phyloP scores from a whole-genome alignment of 1,140 invertebrate genomes.

The Daktulosphaira vitifoliae region DNA sequence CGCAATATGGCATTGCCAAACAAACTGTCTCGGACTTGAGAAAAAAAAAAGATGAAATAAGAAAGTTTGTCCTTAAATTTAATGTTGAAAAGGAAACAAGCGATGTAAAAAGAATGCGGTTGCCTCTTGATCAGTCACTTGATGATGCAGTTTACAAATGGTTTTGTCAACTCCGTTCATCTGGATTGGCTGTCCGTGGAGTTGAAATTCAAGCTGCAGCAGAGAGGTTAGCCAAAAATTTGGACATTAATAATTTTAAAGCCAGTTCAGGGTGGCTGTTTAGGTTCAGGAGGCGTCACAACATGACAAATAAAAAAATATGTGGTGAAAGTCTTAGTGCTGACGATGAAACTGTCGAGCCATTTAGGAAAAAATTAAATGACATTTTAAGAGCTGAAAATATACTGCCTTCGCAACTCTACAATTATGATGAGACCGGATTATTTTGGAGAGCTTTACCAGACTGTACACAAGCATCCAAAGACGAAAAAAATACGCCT shows the following conservation, averaged over 20 bases:
- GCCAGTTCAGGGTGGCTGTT: slow-evolving; percentile 43
- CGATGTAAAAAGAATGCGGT: too few relatives aligned
- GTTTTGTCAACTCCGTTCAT: too few relatives aligned
- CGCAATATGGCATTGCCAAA: slow-evolving; percentile 2
- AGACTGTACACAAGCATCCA: too few relatives aligned
- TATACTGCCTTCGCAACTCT: slow-evolving; percentile 39
- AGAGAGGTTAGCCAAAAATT: too few relatives aligned
- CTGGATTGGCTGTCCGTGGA: too few relatives aligned
- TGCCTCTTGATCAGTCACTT: too few relatives aligned
- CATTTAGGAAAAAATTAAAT: slow-evolving; percentile 34
- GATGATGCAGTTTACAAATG: too few relatives aligned
- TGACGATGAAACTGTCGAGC: slow-evolving; percentile 34
- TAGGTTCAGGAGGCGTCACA: slow-evolving; percentile 41
- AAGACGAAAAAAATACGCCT: too few relatives aligned
- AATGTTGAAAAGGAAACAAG: not conserved
- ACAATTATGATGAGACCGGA: too few relatives aligned
- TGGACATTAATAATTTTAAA: slow-evolving; percentile 41
- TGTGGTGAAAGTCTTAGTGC: slow-evolving; percentile 41
- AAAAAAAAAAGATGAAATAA: slow-evolving; percentile 1
- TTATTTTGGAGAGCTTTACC: slow-evolving; percentile 1
- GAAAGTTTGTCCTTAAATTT: too few relatives aligned
- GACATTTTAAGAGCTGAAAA: slow-evolving; percentile 39
- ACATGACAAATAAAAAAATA: slow-evolving; percentile 35
- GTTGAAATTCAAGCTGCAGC: too few relatives aligned
- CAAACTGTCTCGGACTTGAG: not conserved